Percentiles rank a stretch among this genome's conserved stretches.
phyloP scores from a whole-genome alignment of 2,888 invertebrate species.

The Temnothorax rugatulus region DNA sequence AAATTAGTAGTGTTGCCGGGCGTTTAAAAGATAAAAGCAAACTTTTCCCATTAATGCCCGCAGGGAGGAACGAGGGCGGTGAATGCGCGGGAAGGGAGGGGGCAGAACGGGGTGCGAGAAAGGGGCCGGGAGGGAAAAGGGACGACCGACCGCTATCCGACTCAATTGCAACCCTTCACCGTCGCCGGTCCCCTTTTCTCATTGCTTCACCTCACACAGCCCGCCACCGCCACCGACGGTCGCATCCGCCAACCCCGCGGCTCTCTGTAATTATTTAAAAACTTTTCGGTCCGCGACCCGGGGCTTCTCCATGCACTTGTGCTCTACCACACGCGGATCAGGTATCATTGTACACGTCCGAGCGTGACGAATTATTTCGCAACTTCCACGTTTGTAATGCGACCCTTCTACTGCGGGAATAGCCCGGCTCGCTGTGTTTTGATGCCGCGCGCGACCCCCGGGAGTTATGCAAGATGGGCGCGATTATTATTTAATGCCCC shows the following conservation, averaged over 20 bases:
- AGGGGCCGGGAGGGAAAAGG: conserved; percentile 62
- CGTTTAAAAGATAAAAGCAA: conserved; percentile 86
- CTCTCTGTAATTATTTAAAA: conserved; percentile 84
- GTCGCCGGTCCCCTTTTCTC: conserved; percentile 37
- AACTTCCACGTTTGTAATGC: conserved; percentile 56
- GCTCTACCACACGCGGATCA: conserved; percentile 60
- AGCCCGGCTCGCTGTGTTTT: conserved; percentile 24
- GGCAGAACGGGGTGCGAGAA: conserved; percentile 50
- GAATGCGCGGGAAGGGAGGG: conserved; percentile 5
- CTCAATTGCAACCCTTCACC: conserved; percentile 81
- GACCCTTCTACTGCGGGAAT: conserved; percentile 27
- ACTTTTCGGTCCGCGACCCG: conserved; percentile 76
- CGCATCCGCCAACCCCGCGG: conserved; percentile 58
- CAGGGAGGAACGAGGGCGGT: conserved; percentile 61
- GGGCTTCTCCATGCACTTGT: conserved; percentile 51
- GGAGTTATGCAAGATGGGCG: conserved; percentile 47
- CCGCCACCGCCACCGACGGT: background rate
- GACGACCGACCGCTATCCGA: conserved; percentile 78
- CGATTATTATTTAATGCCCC: conserved; percentile 55
- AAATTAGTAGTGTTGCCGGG: conserved; percentile 85
- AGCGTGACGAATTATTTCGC: conserved; percentile 68
- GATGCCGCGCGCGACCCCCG: conserved; percentile 31
- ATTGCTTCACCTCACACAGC: conserved; percentile 27
- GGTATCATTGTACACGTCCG: conserved; percentile 69
- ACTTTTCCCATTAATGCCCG: conserved; percentile 85